Conservation (phyloP, 2,888 invertebrate genomes). For the Caenorhabditis afra region DNA sequence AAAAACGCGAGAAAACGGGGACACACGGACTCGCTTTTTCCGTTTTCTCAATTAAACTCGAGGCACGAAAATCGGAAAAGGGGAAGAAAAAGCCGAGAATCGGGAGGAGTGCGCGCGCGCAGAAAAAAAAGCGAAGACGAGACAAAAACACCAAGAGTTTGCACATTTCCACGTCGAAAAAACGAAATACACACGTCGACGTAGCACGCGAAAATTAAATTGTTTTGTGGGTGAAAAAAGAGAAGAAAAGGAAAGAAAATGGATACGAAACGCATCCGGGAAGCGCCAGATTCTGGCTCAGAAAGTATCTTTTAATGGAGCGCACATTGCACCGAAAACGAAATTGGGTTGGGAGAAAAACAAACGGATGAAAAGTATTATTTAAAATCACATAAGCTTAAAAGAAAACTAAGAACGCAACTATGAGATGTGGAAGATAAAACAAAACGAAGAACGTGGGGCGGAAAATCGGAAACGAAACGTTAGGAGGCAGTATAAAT, state of each 20-base stretch:
- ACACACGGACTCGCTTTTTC: too few species aligned
- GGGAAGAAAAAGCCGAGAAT: slow-evolving; percentile 8
- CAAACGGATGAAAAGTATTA: not conserved
- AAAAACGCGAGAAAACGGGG: too few species aligned
- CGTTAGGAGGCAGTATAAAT: not conserved
- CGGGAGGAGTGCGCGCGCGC: slow-evolving; percentile 19
- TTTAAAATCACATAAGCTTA: too few species aligned
- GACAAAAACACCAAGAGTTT: slow-evolving; percentile 37
- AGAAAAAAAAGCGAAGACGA: not conserved
- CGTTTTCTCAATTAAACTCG: not conserved
- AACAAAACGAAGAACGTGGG: not conserved
- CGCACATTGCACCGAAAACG: not conserved
- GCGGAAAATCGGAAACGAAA: slow-evolving; percentile 2
- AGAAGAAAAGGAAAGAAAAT: slow-evolving; percentile 9
- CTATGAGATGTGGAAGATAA: not conserved
- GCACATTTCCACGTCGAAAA: not conserved
- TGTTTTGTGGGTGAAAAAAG: slow-evolving; percentile 45
- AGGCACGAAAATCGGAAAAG: slow-evolving; percentile 2
- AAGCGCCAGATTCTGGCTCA: too few species aligned
- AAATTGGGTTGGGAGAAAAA: not conserved
- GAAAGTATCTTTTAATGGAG: too few species aligned
- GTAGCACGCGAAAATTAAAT: slow-evolving; percentile 45
- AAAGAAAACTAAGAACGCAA: too few species aligned
- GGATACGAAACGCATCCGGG: not conserved
- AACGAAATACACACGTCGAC: not conserved